A percentile compares a stretch with the other conserved stretches of the same genome.
Evolutionary conservation across 2,797 vertebrate genomes (phyloP).

Genomic region (Bufotes viridis): DNA sequence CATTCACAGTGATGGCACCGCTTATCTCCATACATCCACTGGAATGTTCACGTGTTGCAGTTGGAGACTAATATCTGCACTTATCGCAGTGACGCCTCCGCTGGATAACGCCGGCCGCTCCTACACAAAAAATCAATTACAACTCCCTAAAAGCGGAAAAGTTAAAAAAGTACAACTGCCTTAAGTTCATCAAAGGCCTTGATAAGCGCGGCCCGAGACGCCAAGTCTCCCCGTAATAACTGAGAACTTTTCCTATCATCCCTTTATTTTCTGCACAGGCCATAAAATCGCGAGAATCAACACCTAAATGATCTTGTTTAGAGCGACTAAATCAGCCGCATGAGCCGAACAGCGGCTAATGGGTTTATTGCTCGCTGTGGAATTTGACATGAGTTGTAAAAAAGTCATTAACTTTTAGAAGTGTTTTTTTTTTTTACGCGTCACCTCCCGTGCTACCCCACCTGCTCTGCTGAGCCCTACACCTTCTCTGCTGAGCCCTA

Average conservation of each 20-base stretch:
- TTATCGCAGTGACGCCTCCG: background rate
- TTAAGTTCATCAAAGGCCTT: slow-evolving; percentile 29
- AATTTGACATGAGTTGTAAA: slow-evolving; percentile 87
- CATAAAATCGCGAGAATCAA: slow-evolving; percentile 81
- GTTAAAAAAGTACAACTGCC: slow-evolving; percentile 18
- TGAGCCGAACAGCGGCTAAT: slow-evolving; percentile 93
- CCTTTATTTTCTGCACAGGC: slow-evolving; percentile 66
- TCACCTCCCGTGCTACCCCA: slow-evolving; percentile 66
- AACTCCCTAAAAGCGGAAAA: slow-evolving; percentile 11
- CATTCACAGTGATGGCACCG: background rate
- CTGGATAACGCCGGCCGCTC: background rate
- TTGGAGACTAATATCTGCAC: background rate
- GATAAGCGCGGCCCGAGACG: slow-evolving; percentile 34
- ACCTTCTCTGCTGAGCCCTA: too few relatives aligned
- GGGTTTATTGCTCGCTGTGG: slow-evolving; percentile 95
- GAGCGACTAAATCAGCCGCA: slow-evolving; percentile 91
- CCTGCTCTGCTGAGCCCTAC: too few relatives aligned
- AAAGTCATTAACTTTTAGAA: slow-evolving; percentile 88
- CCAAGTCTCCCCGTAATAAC: slow-evolving; percentile 17
- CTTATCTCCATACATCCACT: background rate
- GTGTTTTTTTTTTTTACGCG: slow-evolving; percentile 74
- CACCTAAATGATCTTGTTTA: slow-evolving; percentile 93
- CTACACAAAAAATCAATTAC: slow-evolving; percentile 20
- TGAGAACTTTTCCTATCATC: slow-evolving; percentile 28
- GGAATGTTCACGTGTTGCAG: too few relatives aligned